These are phyloP conservation scores for Mustela erminea DNA, from an alignment of 2,797 vertebrate genomes.

Conservation along the genomic window DNA sequence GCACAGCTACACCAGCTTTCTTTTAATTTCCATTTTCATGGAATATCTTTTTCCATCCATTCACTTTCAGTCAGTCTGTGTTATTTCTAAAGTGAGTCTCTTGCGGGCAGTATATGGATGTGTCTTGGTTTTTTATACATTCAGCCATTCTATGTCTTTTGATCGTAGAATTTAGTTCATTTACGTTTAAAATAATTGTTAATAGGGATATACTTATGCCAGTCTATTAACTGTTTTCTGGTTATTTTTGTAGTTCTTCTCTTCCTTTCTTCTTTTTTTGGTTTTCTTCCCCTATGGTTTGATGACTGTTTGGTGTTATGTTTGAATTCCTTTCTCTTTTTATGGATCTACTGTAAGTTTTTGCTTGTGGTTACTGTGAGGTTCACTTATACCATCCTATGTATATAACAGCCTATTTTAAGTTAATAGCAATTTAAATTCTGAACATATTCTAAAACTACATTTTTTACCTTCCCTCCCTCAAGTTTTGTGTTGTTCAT, in stretches of 20 bases:
- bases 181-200: no score
- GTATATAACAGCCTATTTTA: neutral
- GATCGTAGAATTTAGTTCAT: no score
- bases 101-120: no score
- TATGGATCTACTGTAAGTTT: neutral
- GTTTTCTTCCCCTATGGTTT: neutral
- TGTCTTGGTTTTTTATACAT: no score
- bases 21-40: no score
- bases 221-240: no score
- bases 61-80: no score
- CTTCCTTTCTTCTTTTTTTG: neutral
- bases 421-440: neutral
- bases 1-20: no score
- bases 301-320: neutral
- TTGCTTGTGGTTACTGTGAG: neutral
- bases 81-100: no score
- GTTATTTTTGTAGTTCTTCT: neutral
- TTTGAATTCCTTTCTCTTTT: neutral
- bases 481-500: neutral
- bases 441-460: neutral
- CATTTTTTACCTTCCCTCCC: neutral
- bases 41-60: no score
- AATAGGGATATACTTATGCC: no score
- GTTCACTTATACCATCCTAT: neutral
- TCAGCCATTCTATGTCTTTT: no score